Evolutionary conservation across 2,797 vertebrate species (phyloP).

Genomic region (Acanthurus leucopareius): DNA sequence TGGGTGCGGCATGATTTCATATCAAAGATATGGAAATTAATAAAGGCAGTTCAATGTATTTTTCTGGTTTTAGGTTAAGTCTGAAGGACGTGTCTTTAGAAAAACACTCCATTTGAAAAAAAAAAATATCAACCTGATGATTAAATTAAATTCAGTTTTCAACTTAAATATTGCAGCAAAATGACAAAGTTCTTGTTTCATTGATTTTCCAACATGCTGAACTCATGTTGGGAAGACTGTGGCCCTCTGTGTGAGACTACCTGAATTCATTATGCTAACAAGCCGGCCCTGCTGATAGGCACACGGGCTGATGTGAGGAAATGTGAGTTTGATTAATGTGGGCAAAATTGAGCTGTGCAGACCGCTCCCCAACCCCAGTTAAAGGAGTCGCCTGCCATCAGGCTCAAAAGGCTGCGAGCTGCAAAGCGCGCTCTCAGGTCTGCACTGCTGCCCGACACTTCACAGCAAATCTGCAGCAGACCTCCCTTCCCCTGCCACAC

Average conservation of each 20-base stretch:
- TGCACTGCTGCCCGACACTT: conserved; percentile 55
- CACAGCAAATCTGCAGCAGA: conserved; percentile 70
- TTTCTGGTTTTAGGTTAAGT: not conserved
- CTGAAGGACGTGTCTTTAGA: not conserved
- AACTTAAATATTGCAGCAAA: conserved; percentile 3
- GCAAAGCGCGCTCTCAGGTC: conserved; percentile 30
- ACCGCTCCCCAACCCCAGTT: conserved; percentile 79
- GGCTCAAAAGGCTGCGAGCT: conserved; percentile 72
- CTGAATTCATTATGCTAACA: conserved; percentile 86
- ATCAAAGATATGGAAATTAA: conserved; percentile 18
- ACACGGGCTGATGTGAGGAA: conserved; percentile 82
- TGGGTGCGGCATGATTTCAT: not conserved
- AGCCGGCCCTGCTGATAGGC: conserved; percentile 78
- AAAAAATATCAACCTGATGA: not conserved
- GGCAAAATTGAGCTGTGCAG: conserved; percentile 81
- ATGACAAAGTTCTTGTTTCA: conserved; percentile 38
- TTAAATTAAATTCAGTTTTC: conserved; percentile 20
- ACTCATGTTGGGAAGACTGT: conserved; percentile 62
- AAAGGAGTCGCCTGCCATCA: conserved; percentile 84
- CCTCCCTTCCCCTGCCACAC: conserved; percentile 59
- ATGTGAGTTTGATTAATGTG: conserved; percentile 87
- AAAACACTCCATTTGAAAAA: not conserved
- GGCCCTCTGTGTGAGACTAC: conserved; percentile 74
- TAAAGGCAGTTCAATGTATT: conserved; percentile 3
- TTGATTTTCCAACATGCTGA: conserved; percentile 49